phyloP scores from a whole-genome alignment of 1,140 invertebrate species.

The Littorina saxatilis region DNA sequence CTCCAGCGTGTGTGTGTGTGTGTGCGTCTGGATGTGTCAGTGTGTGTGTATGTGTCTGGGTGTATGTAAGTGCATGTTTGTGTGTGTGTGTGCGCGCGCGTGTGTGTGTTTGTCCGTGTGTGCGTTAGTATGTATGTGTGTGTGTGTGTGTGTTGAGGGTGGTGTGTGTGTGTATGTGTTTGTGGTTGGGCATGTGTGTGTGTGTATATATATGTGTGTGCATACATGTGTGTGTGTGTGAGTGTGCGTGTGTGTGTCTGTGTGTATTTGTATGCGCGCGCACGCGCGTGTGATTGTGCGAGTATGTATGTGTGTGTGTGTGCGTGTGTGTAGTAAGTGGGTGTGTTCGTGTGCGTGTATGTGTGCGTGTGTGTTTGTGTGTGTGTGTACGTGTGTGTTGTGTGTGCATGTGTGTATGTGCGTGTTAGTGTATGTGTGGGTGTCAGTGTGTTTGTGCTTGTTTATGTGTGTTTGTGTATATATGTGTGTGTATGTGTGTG shows the following conservation, averaged over 20 bases:
- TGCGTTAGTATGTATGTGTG: background rate
- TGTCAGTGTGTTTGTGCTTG: too few relatives aligned
- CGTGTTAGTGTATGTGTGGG: too few relatives aligned
- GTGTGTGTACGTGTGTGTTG: too few relatives aligned
- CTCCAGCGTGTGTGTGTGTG: conserved; percentile 71
- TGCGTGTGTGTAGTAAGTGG: too few relatives aligned
- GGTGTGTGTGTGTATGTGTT: conserved; percentile 23
- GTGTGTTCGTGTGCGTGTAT: too few relatives aligned
- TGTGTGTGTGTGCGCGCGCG: conserved; percentile 49
- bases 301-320: too few relatives aligned
- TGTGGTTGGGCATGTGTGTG: conserved; percentile 3
- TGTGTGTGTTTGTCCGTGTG: conserved; percentile 70
- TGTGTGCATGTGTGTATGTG: too few relatives aligned
- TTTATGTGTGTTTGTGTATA: too few relatives aligned
- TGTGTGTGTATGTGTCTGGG: conserved; percentile 70
- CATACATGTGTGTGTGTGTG: conserved; percentile 14
- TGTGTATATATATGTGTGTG: conserved; percentile 7
- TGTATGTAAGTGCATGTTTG: conserved; percentile 31
- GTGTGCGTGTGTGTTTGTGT: too few relatives aligned
- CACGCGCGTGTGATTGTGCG: too few relatives aligned
- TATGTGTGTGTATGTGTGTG: too few relatives aligned
- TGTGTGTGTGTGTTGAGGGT: conserved; percentile 20
- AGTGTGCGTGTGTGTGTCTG: background rate
- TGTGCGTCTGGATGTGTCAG: conserved; percentile 72
- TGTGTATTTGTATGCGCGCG: too few relatives aligned